These are phyloP conservation scores for Leuctra nigra DNA, from an alignment of 2,888 invertebrate genomes.

Conservation along the genomic window DNA sequence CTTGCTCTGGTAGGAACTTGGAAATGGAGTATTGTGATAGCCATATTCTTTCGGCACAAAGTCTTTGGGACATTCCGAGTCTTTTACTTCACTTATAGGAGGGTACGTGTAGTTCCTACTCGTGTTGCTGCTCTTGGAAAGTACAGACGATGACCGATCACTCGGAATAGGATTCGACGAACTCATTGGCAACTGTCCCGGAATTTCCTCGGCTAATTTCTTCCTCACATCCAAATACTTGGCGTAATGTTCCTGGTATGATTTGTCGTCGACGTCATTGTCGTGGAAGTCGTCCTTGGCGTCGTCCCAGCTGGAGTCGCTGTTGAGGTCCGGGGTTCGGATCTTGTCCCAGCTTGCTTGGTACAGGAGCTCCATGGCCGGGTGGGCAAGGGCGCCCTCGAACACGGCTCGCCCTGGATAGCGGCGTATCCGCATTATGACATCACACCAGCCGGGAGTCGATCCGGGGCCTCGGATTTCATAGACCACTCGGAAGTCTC, in stretches of 20 bases:
- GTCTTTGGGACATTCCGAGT: background rate
- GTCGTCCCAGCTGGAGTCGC: slow-evolving; percentile 36
- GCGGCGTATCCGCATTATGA: slow-evolving; percentile 71
- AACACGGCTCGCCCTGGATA: slow-evolving; percentile 76
- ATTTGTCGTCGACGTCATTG: slow-evolving; percentile 28
- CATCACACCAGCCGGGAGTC: no score
- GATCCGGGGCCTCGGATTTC: no score
- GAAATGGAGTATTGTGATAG: slow-evolving; percentile 8
- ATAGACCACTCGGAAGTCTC: no score
- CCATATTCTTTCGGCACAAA: background rate
- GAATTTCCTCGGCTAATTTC: slow-evolving; percentile 2
- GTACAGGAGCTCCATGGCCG: slow-evolving; percentile 72
- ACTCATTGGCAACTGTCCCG: background rate
- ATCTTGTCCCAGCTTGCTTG: slow-evolving; percentile 67
- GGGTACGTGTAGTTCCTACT: background rate
- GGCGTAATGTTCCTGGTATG: slow-evolving; percentile 5
- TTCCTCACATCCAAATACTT: slow-evolving; percentile 10
- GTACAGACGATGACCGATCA: background rate
- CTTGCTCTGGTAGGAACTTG: slow-evolving; percentile 13
- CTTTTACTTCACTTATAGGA: background rate
- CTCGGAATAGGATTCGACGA: background rate
- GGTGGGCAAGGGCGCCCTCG: slow-evolving; percentile 54
- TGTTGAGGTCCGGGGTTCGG: slow-evolving; percentile 31
- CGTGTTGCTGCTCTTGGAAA: background rate
- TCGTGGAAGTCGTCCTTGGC: slow-evolving; percentile 38